Percentiles rank a stretch among this genome's conserved stretches.
These are phyloP conservation scores for Hartigia nigra DNA, from an alignment of 2,888 invertebrate genomes.

Conservation along the genomic window DNA sequence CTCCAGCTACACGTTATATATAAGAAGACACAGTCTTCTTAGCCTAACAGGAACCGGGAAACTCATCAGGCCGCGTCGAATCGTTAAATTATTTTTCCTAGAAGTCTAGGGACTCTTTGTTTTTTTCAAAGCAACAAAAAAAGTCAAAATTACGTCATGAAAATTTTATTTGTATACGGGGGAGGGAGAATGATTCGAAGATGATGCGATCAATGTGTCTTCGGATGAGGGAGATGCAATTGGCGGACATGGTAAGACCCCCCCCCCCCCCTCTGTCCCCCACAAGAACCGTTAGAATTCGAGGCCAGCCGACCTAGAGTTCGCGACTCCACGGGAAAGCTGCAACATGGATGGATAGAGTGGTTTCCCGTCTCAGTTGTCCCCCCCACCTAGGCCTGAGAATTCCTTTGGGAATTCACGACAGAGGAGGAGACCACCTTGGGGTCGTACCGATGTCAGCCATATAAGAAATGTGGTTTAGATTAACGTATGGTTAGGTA, in stretches of 20 bases:
- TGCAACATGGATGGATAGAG: neutral
- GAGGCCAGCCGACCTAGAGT: neutral
- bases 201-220: neutral
- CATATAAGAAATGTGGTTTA: neutral
- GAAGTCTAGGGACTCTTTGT: neutral
- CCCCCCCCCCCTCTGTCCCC: too few relatives aligned
- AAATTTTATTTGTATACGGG: neutral
- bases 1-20: neutral
- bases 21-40: neutral
- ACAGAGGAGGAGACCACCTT: neutral
- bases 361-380: neutral
- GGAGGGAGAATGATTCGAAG: neutral
- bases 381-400: neutral
- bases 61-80: neutral
- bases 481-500: neutral
- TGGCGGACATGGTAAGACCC: neutral
- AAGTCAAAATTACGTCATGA: neutral
- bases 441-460: neutral
- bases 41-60: neutral
- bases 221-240: neutral
- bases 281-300: neutral
- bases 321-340: neutral
- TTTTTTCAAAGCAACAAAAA: neutral
- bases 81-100: neutral
- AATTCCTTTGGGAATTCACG: neutral